Evolutionary conservation across 2,888 invertebrate species (phyloP), one percentile per base, ranked within the genome.

Genomic region (Eudemis profundana): DNA sequence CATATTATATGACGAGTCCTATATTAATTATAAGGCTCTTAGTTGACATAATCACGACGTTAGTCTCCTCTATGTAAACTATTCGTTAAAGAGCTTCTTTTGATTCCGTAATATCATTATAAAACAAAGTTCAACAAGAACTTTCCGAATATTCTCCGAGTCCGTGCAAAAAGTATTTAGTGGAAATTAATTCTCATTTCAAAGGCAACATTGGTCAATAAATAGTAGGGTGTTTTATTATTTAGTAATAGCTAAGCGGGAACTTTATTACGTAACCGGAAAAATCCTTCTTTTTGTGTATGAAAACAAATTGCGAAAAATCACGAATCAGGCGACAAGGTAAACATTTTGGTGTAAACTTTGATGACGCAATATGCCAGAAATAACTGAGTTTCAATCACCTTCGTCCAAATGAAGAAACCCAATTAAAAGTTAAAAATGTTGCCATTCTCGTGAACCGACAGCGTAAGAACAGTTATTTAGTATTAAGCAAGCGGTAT

Each of bases 351-450:
- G 63, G 53, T 56, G 67, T 68, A 42, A 23, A 68, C 70, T 72
- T 68, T 63, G 61, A 70, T 79, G 71, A 70, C 68, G 72, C 74
- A 78, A 78, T 69, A 61, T 61, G 66, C 67, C 69, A 69, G 73
- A 80, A 83, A 80, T 78, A 78, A 56, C 64, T 56, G 60, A 69
- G 71, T 72, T 77, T 74, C 66, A 72, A 74, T 73, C 63, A 72
- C 71, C 66, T 72, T 69, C 49, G 65, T 70, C 68, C 71, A 77
- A 82, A 79, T 76, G 72, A 76, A 75, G 76, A 79, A 83, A 82
- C 73, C 73, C 76, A 80, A 81, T 80, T 79, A 81, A 76, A 81
- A 79, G 74, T 82, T 78, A 63, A 74, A 79, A 78, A 79, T 75
- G 67, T 74, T 79, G 66, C 61, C 66, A 66, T 78, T 83, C 76